Percentiles rank a stretch among this genome's conserved stretches.
phyloP scores from a whole-genome alignment of 2,797 vertebrate species.

The Argyrosomus regius region DNA sequence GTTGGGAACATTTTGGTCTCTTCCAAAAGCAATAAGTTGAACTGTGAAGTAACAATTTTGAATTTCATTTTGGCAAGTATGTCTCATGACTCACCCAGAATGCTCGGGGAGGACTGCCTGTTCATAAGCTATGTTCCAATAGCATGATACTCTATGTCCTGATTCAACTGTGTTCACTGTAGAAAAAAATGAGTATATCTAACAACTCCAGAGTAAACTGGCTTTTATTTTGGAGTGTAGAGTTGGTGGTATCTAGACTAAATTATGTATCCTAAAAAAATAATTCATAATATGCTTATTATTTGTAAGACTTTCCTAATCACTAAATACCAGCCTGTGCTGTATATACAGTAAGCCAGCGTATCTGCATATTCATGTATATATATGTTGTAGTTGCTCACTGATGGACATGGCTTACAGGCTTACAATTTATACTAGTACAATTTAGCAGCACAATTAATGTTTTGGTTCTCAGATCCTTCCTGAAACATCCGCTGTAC shows the following conservation, averaged over 20 bases:
- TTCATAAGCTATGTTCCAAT: slow-evolving; percentile 16
- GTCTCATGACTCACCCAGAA: slow-evolving; percentile 27
- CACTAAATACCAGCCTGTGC: background rate
- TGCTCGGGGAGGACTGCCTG: slow-evolving; percentile 21
- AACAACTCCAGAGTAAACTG: background rate
- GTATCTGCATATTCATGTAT: too few relatives aligned
- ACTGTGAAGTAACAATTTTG: slow-evolving; percentile 44
- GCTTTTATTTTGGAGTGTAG: background rate
- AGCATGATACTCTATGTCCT: slow-evolving; percentile 7
- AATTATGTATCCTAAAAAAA: background rate
- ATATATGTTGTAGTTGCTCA: background rate
- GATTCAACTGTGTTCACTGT: slow-evolving; percentile 6
- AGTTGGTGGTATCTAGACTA: background rate
- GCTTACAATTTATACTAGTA: background rate
- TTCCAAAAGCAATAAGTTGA: slow-evolving; percentile 52
- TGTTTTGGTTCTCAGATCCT: background rate
- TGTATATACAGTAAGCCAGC: background rate
- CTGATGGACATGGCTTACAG: background rate
- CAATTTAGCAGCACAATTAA: background rate
- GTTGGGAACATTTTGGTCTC: slow-evolving; percentile 54
- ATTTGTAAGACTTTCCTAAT: background rate
- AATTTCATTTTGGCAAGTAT: slow-evolving; percentile 44
- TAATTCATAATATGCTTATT: background rate
- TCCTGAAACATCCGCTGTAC: background rate
- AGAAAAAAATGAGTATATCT: background rate